Base-by-base conservation (phyloP, 2,888 invertebrate genomes). In the Salticus scenicus region DNA sequence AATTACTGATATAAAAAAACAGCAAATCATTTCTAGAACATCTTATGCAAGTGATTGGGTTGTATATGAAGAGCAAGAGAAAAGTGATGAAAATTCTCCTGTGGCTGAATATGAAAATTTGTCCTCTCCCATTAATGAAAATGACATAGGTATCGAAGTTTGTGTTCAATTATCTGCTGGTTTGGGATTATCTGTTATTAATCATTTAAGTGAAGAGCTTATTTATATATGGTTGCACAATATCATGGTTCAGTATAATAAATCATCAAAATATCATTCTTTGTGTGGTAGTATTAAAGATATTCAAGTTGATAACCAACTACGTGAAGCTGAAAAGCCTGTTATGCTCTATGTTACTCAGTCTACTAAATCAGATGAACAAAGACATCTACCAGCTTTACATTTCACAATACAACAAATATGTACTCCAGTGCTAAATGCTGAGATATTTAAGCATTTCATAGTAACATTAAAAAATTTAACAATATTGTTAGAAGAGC, bases 401-500 rank as follows among this genome's bases (percentile, higher is more conserved):
- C 94, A 95, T 90, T 93, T 98, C 73, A 94, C 95, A 24, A 93
- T 95, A 1, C 96, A 97, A 91, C 93, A 95, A 90, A 92, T 95
- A 88, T 94, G 95, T 33, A 94, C 94, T 90, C 92, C 93, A 14
- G 93, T 94, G 90, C 94, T 91, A 92, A 96, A 97, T 92, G 97
- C 97, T 1, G 94, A 96, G 88, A 97, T 97, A 90, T 97, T 96
- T 92, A 95, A 96, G 92, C 95, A 97, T 91, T 92, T 98, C 82
- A 94, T 95, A 27, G 93, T 98, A 17, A 94, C 94, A 87, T 92
- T 98, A 78, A 95, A 96, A 75, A 96, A 97, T 77, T 93, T 98
- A 83, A 95, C 95, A 51, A 92, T 98, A 12, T 94, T 96, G 83
- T 92, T 99, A 14, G 99, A 99, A 90, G 99, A 99, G 91, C 93